A percentile compares a stretch with the other conserved stretches of the same genome.
Conservation (phyloP, 2,797 vertebrate species). For the Lagodon rhomboides region DNA sequence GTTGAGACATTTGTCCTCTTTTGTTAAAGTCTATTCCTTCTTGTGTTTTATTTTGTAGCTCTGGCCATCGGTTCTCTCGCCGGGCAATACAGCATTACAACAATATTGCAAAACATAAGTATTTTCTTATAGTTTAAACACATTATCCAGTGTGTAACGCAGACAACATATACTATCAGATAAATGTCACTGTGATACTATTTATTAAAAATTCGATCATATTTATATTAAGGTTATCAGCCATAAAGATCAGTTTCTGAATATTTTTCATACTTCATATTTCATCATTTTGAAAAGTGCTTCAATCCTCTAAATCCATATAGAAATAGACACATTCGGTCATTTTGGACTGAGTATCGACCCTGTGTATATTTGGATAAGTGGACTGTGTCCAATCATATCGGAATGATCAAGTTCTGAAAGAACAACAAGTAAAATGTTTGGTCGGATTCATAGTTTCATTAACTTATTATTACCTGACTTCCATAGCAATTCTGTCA, state of each 20-base stretch:
- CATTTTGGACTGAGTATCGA: background rate
- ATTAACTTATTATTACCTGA: background rate
- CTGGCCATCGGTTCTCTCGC: background rate
- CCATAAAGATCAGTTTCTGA: background rate
- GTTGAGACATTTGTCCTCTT: background rate
- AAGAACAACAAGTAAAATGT: background rate
- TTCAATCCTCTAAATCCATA: background rate
- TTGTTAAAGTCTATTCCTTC: too few species aligned
- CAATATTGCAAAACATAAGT: too few species aligned
- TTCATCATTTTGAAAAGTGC: background rate
- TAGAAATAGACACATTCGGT: background rate
- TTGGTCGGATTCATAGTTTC: background rate
- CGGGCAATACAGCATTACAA: too few species aligned
- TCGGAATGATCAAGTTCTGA: background rate
- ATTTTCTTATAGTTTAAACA: too few species aligned
- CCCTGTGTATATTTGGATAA: background rate
- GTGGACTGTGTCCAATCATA: background rate
- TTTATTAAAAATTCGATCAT: too few species aligned
- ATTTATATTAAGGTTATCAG: background rate
- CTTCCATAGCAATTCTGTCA: background rate
- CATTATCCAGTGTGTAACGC: too few species aligned
- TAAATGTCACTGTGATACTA: too few species aligned
- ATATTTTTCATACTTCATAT: background rate
- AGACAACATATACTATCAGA: too few species aligned
- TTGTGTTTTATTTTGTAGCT: background rate